phyloP scores from a whole-genome alignment of 2,113 vertebrate species.

The Laticauda colubrina region DNA sequence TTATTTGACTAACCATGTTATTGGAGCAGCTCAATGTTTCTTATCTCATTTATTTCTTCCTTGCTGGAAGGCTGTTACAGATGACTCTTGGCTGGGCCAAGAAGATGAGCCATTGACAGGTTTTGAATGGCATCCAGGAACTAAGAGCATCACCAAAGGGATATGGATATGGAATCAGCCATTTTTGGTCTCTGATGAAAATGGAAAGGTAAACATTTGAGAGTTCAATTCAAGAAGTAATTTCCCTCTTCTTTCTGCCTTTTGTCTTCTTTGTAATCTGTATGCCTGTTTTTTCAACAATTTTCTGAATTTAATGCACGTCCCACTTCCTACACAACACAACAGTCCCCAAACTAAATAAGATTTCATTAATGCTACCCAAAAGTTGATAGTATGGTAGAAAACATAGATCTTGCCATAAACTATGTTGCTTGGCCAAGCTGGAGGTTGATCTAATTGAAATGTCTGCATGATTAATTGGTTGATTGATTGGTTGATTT shows the following conservation, averaged over 20 bases:
- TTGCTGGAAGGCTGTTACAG: constrained; percentile 44
- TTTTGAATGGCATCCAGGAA: constrained; percentile 48
- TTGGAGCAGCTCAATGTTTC: background rate
- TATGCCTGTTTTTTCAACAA: background rate
- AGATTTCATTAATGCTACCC: background rate
- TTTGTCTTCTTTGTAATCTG: background rate
- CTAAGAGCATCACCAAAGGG: constrained; percentile 52
- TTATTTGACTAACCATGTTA: background rate
- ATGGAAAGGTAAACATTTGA: constrained; percentile 54
- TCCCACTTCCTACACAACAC: background rate
- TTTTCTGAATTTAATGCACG: background rate
- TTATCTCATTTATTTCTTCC: background rate
- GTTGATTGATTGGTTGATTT: background rate
- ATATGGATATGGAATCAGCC: constrained; percentile 69
- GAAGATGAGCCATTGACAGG: constrained; percentile 41
- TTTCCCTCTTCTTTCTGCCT: background rate
- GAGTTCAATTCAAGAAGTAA: background rate
- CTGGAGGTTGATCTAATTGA: background rate
- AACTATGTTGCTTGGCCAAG: background rate
- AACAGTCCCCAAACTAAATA: background rate
- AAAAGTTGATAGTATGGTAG: background rate
- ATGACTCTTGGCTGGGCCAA: constrained; percentile 31
- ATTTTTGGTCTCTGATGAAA: constrained; percentile 58
- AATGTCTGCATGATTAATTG: background rate
- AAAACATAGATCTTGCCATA: background rate